Base-by-base conservation (phyloP, 2,113 vertebrate species). In the Cyanoramphus novaezelandiae region DNA sequence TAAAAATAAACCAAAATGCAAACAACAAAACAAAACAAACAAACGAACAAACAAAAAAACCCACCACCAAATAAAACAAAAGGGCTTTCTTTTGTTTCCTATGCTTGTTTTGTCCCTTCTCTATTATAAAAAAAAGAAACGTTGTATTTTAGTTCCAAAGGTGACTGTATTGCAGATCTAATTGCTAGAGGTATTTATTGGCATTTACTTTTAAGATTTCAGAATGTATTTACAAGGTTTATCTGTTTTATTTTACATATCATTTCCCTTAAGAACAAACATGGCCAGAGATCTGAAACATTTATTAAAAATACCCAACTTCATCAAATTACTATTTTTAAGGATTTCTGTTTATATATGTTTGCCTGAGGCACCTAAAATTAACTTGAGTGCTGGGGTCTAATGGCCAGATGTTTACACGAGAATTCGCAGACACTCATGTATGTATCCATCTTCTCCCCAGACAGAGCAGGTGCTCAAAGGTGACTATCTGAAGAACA, bases 1-100 rank as follows among this genome's bases (percentile, higher is more conserved):
- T 23, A 49, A 44, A 57, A 17, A 0, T 3, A 8, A 5, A 28
- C 2, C 21, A 50, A 39, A 52, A 29, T 2, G 24, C 5, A 19
- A 59, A 29, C 9, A 46, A 3, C 27, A 35, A 27, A 35, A 19
- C 9, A 11, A 25, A 72, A 1, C 1, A 64, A 65, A 4, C 4
- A 8, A 62, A 11, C 5, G 41, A 43, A 8, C 39, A 46, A 37
- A 33, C 13, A 6, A 49, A 23, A 7, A 1, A 15, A n/a, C 5
- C 5, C 11, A 18, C 25, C 41, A n/a, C 6, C 46, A 60, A 77
- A 59, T n/a, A n/a, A 59, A n/a, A 23, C 20, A n/a, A 59, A 59
- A n/a, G 33, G 57, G 14, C 57, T 59, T 7, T 9, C 13, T 23
- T 59, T 59, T 23, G 13, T 59, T 23, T 23, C 33, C 1, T n/a